Evolutionary conservation across 2,888 invertebrate species (phyloP).

Genomic region (Melitaea athalia): DNA sequence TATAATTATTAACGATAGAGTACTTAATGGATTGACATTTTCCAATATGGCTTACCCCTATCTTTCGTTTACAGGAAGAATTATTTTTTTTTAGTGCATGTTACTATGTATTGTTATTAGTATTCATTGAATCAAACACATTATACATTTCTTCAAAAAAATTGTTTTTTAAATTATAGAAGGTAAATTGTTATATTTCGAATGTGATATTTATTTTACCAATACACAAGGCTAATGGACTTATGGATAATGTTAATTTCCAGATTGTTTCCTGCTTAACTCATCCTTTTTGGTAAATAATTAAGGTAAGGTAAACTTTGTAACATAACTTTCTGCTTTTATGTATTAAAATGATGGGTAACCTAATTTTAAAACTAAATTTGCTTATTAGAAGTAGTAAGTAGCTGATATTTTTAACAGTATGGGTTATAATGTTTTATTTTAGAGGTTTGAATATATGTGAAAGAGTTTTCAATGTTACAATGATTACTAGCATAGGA

Average conservation of each 20-base stretch:
- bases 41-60: slow-evolving; percentile 69
- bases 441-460: too few species aligned
- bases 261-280: slow-evolving; percentile 30
- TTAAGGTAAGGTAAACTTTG: slow-evolving; percentile 31
- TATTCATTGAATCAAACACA: not conserved
- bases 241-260: slow-evolving; percentile 16
- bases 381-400: not conserved
- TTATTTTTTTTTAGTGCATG: slow-evolving; percentile 6
- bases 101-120: not conserved
- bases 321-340: slow-evolving; percentile 6
- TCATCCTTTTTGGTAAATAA: slow-evolving; percentile 31
- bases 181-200: not conserved
- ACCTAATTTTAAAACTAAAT: not conserved
- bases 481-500: too few species aligned
- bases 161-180: not conserved
- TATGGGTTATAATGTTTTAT: too few species aligned
- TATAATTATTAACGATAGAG: slow-evolving; percentile 19
- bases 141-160: not conserved
- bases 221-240: not conserved
- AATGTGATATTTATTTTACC: not conserved
- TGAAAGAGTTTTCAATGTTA: too few species aligned
- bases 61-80: slow-evolving; percentile 9
- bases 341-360: not conserved
- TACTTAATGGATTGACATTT: slow-evolving; percentile 58
- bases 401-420: too few species aligned